phyloP scores from a whole-genome alignment of 2,113 vertebrate genomes.

The Otolemur garnettii region DNA sequence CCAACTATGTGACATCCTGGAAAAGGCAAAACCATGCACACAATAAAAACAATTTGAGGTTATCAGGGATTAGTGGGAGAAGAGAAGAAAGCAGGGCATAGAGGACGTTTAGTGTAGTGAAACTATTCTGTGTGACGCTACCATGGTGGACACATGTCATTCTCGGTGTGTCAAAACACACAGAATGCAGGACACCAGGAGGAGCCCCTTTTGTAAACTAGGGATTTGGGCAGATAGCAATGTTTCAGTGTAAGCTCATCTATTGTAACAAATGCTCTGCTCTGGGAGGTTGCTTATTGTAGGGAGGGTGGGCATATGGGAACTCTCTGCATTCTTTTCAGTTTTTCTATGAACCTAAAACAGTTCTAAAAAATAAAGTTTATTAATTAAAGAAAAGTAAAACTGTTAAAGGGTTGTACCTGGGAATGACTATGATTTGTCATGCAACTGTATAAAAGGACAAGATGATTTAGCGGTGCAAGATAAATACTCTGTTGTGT shows the following conservation, averaged over 20 bases:
- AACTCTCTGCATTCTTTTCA: background rate
- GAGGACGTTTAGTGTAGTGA: background rate
- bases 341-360: background rate
- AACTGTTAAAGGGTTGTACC: background rate
- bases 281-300: background rate
- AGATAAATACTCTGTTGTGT: background rate
- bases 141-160: no score
- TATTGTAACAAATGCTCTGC: background rate
- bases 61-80: background rate
- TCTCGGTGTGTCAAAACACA: background rate
- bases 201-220: background rate
- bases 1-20: background rate
- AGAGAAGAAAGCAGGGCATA: background rate
- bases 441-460: background rate
- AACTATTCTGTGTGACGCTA: background rate
- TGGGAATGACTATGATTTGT: background rate
- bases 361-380: background rate
- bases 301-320: background rate
- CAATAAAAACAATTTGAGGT: background rate
- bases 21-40: background rate
- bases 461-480: background rate
- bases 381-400: background rate
- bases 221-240: background rate
- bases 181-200: background rate
- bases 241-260: background rate